These are phyloP conservation scores for Rousettus madagascariensis DNA, from an alignment of 2,797 vertebrate genomes.

Conservation along the genomic window DNA sequence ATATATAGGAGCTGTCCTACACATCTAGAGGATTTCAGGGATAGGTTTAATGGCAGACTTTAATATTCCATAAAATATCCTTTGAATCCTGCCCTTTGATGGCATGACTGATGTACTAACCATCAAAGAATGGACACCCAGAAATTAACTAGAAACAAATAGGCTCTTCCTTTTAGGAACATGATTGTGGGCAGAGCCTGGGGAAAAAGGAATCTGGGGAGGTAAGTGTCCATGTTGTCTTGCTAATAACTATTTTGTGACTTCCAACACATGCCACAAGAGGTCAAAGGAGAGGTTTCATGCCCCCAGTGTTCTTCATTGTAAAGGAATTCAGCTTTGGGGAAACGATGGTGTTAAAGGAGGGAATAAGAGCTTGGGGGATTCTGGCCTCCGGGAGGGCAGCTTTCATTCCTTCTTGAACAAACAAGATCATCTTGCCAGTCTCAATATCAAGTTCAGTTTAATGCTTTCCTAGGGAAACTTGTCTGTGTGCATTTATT, in stretches of 20 bases:
- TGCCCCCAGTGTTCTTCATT: constrained; percentile 20
- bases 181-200: constrained; percentile 52
- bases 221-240: constrained; percentile 38
- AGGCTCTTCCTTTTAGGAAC: constrained; percentile 58
- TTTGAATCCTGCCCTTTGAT: constrained; percentile 54
- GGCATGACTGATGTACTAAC: constrained; percentile 20
- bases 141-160: constrained; percentile 44
- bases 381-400: constrained; percentile 6
- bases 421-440: constrained; percentile 61
- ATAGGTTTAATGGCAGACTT: constrained; percentile 35
- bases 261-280: background rate
- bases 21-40: background rate
- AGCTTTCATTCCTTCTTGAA: constrained; percentile 49
- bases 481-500: constrained; percentile 80
- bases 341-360: background rate
- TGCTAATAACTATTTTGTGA: constrained; percentile 42
- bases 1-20: background rate
- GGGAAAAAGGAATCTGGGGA: constrained; percentile 49
- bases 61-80: constrained; percentile 18
- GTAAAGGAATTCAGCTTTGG: constrained; percentile 1
- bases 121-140: background rate
- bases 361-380: constrained; percentile 9
- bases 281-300: background rate
- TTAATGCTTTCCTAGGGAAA: constrained; percentile 78
- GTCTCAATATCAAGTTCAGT: constrained; percentile 73